phyloP scores from a whole-genome alignment of 2,113 vertebrate genomes.

The Cyphomyrus plagiostoma region DNA sequence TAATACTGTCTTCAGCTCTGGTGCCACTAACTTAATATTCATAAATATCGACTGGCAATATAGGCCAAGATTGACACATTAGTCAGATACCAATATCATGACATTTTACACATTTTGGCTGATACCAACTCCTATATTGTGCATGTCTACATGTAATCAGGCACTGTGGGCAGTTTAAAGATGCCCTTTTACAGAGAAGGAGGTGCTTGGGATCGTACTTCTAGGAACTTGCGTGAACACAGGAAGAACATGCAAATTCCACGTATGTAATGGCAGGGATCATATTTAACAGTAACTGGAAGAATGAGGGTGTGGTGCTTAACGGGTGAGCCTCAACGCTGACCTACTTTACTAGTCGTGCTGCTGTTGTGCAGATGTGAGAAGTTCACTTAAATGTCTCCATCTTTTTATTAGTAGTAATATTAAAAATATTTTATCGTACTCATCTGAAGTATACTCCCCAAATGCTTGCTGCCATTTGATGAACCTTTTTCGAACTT shows the following conservation, averaged over 20 bases:
- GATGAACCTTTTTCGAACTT: background rate
- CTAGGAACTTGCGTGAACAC: background rate
- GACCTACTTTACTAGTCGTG: background rate
- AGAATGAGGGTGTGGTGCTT: background rate
- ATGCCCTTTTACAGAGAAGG: background rate
- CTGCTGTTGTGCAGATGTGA: background rate
- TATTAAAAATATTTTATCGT: background rate
- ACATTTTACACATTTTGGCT: background rate
- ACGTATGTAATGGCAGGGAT: background rate
- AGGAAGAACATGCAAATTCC: background rate
- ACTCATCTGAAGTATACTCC: background rate
- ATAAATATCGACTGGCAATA: background rate
- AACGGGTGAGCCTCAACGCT: background rate
- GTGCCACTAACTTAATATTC: background rate
- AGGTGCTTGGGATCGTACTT: background rate
- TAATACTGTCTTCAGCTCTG: background rate
- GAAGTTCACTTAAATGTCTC: background rate
- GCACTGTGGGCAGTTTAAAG: background rate
- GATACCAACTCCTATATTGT: background rate
- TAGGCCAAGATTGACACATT: background rate
- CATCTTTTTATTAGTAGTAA: background rate
- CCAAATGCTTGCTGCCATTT: background rate
- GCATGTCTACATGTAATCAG: background rate
- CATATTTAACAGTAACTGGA: background rate
- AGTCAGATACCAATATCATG: background rate